Evolutionary conservation across 2,113 vertebrate genomes (phyloP).

Genomic region (Progne subis): DNA sequence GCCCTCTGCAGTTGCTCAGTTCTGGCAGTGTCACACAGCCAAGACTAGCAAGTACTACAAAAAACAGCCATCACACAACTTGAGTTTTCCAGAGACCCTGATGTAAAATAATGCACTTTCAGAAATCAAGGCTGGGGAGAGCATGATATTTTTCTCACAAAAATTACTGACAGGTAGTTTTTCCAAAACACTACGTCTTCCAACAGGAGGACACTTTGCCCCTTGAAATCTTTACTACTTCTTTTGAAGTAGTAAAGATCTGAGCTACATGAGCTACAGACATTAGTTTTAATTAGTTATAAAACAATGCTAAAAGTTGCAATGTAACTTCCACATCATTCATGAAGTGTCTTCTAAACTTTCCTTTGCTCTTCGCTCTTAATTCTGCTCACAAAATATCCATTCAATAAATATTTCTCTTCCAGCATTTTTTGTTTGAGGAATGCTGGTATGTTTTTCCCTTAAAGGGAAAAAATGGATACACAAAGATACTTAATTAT

Average conservation of each 20-base stretch:
- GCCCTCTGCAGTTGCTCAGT: background rate
- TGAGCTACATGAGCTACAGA: background rate
- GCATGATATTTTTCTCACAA: background rate
- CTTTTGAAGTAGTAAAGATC: background rate
- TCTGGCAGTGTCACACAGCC: background rate
- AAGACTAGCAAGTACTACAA: background rate
- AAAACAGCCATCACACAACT: background rate
- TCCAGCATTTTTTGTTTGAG: background rate
- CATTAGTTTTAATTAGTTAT: background rate
- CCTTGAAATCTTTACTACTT: background rate
- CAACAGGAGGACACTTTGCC: accelerated
- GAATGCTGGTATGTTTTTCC: background rate
- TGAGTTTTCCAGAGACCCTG: background rate
- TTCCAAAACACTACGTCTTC: background rate
- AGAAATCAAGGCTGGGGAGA: background rate
- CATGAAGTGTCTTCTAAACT: background rate
- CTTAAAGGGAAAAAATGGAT: background rate
- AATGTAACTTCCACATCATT: background rate
- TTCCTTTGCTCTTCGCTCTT: background rate
- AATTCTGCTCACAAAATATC: background rate
- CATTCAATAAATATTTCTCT: background rate
- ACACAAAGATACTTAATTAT: background rate
- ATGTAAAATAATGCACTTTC: background rate
- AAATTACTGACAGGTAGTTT: background rate
- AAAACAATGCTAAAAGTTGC: background rate